Evolutionary conservation across 1,140 invertebrate species (phyloP), one percentile per base, ranked within the genome.

Genomic region (Tetramorium alpestre): DNA sequence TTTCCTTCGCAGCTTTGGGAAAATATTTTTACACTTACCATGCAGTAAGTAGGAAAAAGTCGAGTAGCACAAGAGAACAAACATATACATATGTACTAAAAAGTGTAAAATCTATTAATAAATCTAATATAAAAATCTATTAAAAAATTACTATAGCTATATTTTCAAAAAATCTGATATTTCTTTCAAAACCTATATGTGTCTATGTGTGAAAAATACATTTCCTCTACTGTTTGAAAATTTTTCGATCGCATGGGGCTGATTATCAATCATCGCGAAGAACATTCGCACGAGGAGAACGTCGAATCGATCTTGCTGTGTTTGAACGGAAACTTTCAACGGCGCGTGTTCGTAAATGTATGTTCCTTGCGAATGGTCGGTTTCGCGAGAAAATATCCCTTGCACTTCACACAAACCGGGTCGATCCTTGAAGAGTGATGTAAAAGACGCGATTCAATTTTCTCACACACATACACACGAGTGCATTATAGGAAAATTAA

Each of bases 191-290:
- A 25, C 25, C 5, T 47, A 2, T 54, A 2, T 16, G 16, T 25
- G 10, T 38, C 0, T 5, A 1, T 5, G 8, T n/a, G 33, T 2
- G 5, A 44, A 77, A 47, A 25, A 47, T 28, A 76, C 1, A 10
- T 47, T 47, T 33, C 11, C 25, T 64, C 8, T 33, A 16, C 8
- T 13, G 25, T 33, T 33, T 38, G 41, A 16, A 28, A 44, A 28
- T 25, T 62, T 77, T 28, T 47, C 22, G 1, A 75, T 56, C 3
- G 16, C 22, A 13, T 13, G 16, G 3, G 3, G 3, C 5, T 16
- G 41, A 38, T 64, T 77, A 77, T 77, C 51, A 77, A 62, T 76
- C 38, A 47, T 47, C 5, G 11, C 3, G 38, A 47, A 41, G n/a
- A 76, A 41, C 33, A 75, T 13, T 56, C 6, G 18, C 10, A 22